phyloP scores from a whole-genome alignment of 2,113 vertebrate species.

The Ursus arctos region DNA sequence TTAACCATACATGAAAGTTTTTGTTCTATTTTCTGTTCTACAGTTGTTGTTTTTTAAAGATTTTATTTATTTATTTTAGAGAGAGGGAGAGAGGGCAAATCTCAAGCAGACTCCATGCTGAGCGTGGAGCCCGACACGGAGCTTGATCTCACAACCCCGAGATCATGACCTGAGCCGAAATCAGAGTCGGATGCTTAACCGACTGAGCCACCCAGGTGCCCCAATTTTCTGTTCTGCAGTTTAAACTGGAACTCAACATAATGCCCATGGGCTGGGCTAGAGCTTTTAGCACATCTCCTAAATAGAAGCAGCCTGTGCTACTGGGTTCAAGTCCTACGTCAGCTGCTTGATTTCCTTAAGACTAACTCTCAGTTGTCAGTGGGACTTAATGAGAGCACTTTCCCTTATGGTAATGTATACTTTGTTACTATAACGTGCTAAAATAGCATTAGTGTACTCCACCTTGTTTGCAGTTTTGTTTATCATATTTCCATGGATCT shows the following conservation, averaged over 20 bases:
- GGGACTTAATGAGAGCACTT: neutral
- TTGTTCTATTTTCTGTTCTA: neutral
- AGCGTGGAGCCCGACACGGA: neutral
- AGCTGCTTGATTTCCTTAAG: neutral
- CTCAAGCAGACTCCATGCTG: neutral
- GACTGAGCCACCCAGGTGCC: neutral
- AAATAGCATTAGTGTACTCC: neutral
- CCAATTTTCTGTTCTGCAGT: neutral
- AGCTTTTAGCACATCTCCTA: neutral
- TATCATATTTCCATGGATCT: conserved; percentile 27
- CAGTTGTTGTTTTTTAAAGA: neutral
- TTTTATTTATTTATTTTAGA: neutral
- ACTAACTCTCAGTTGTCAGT: neutral
- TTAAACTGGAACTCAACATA: neutral
- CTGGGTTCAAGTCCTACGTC: neutral
- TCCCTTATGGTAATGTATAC: neutral
- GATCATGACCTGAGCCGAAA: neutral
- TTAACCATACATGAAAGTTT: neutral
- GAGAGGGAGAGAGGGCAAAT: neutral
- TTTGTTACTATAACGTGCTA: conserved; percentile 4
- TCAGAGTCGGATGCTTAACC: neutral
- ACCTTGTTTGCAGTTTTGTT: neutral
- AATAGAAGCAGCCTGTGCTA: neutral
- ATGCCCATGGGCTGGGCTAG: neutral
- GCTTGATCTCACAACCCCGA: neutral